Base-by-base conservation (phyloP, 2,888 invertebrate species). In the Scaptomyza cyrtandrae region DNA sequence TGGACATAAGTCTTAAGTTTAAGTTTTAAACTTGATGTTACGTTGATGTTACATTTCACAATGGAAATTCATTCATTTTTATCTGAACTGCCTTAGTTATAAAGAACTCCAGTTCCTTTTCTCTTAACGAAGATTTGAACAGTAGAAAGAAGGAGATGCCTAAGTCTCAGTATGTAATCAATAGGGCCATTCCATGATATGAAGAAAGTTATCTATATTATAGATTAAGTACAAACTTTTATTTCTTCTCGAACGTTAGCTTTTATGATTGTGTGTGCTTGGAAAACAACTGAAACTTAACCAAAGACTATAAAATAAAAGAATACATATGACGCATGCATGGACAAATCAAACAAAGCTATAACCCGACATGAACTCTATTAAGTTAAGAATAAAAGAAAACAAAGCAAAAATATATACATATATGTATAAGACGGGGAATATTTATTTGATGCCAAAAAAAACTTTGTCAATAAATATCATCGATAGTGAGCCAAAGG, bases 381-480 rank as follows among this genome's bases (percentile, higher is more conserved):
- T 54, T 39, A 44, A 13, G 70, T 37, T 44, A 35, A 49, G 71
- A 59, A 68, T 35, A 54, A 39, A 39, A 55, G 43, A 13, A 55
- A 64, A 64, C 41, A 16, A 41, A 10, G 10, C 16, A 41, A 41
- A 39, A 49, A 13, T 35, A 13, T 11, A 3, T 35, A 67, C 55
- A 50, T 60, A 71, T 33, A 61, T n/a, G n/a, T n/a, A n/a, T n/a
- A n/a, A 66, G 75, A 54, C 48, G 52, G 43, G 68, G 54, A 43
- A 71, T 78, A 70, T 71, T 65, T 78, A 68, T 82, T 68, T 61
- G 82, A 70, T 81, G 79, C 66, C 68, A 66, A 62, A 64, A 62
- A 64, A 65, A 83, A 85, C 67, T 87, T 83, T 82, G 71, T 76
- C 82, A 78, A 85, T 85, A 83, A 83, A 83, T 79, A 87, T 82